Conservation (phyloP, 2,888 invertebrate genomes). For the Macrosoma leucophasiata region DNA sequence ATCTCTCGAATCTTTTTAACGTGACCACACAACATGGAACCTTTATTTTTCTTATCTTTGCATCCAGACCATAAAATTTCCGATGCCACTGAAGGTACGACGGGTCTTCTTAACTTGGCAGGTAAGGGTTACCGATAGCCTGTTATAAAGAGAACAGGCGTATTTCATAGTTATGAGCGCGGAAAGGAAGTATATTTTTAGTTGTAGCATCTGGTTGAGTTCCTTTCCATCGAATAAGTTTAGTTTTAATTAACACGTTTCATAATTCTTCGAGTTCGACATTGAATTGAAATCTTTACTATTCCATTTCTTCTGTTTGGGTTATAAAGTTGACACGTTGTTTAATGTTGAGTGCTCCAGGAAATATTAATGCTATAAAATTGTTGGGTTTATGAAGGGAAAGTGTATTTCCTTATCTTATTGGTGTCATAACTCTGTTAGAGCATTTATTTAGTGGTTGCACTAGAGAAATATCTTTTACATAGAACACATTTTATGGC, state of each 20-base stretch:
- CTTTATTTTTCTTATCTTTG: constrained; percentile 39
- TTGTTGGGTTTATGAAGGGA: constrained; percentile 28
- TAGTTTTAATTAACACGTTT: constrained; percentile 71
- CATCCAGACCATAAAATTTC: constrained; percentile 37
- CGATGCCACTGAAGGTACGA: constrained; percentile 35
- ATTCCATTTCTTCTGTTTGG: constrained; percentile 30
- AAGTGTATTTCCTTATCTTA: no score
- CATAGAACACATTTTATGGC: no score
- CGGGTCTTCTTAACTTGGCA: constrained; percentile 43
- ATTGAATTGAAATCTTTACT: constrained; percentile 21
- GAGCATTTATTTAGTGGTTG: no score
- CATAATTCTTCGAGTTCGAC: constrained; percentile 48
- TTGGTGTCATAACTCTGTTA: no score
- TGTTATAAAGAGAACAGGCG: constrained; percentile 61
- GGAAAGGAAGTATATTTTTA: constrained; percentile 74
- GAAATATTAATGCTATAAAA: constrained; percentile 26
- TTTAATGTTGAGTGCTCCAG: constrained; percentile 28
- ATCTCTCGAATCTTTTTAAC: constrained; percentile 63
- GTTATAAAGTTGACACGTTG: constrained; percentile 28
- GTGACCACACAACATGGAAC: constrained; percentile 48
- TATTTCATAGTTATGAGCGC: constrained; percentile 70
- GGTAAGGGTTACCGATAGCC: constrained; percentile 58
- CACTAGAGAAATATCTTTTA: no score
- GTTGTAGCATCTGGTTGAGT: constrained; percentile 63
- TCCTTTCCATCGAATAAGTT: constrained; percentile 64